A percentile compares a stretch with the other conserved stretches of the same genome.
Conservation (phyloP, 2,113 vertebrate genomes). For the Gymnorhina tibicen region DNA sequence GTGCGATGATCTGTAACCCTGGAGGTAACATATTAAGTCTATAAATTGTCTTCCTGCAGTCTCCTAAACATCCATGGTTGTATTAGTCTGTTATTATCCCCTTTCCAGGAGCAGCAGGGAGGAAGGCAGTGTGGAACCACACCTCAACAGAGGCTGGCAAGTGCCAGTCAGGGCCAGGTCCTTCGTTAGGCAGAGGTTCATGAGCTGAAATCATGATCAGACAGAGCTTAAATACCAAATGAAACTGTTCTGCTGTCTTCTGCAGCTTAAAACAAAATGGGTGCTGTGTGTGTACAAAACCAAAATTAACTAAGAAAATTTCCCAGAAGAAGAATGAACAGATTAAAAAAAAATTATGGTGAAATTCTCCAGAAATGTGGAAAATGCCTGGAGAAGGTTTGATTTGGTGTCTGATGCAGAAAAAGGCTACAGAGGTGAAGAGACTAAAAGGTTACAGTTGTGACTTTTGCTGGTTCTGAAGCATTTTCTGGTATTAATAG, state of each 20-base stretch:
- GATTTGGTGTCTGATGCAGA: not conserved
- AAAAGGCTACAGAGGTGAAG: not conserved
- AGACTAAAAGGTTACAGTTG: not conserved
- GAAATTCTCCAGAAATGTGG: not conserved
- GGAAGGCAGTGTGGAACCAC: not conserved
- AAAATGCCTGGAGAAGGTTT: not conserved
- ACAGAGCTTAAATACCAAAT: not conserved
- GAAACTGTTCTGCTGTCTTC: not conserved
- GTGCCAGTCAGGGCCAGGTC: rapidly evolving
- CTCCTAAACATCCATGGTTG: not conserved
- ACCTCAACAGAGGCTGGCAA: not conserved
- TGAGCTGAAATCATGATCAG: not conserved
- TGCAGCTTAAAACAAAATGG: not conserved
- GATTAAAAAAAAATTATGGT: not conserved
- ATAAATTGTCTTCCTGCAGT: not conserved
- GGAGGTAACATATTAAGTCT: not conserved
- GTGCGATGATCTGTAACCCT: not conserved
- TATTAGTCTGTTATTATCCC: not conserved
- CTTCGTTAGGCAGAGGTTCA: not conserved
- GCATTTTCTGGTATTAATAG: not conserved
- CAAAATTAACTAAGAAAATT: not conserved
- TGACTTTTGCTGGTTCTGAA: not conserved
- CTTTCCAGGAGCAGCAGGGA: not conserved
- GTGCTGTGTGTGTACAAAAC: not conserved
- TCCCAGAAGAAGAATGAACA: not conserved